phyloP scores from a whole-genome alignment of 2,888 invertebrate species.

The Acanthosepion lycidas region DNA sequence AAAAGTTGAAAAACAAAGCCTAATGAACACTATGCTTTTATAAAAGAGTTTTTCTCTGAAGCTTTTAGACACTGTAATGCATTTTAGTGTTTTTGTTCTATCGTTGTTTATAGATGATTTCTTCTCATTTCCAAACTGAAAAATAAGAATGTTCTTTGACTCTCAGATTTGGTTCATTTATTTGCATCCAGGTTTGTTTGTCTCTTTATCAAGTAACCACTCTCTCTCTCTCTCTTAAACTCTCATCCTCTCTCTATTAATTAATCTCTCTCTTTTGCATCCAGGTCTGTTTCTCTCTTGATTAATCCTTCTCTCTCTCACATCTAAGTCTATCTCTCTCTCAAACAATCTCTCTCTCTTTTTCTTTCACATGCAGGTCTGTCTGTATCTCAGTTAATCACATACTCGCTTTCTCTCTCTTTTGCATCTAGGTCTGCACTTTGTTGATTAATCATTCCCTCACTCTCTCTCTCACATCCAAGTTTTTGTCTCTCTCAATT shows the following conservation, averaged over 20 bases:
- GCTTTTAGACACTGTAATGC: constrained; percentile 18
- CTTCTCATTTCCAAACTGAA: not conserved
- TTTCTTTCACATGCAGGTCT: not conserved
- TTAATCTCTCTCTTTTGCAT: not conserved
- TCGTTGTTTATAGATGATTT: not conserved
- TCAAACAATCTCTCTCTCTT: not conserved
- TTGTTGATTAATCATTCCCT: not conserved
- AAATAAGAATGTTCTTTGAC: not conserved
- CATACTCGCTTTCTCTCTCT: not conserved
- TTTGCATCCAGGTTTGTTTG: not conserved
- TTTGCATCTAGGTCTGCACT: too few relatives aligned
- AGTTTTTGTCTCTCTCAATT: not conserved
- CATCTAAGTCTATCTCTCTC: not conserved
- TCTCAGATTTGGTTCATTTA: not conserved
- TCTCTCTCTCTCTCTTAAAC: not conserved
- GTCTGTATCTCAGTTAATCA: not conserved
- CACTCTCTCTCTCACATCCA: not conserved
- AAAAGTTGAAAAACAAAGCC: not conserved
- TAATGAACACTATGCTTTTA: not conserved
- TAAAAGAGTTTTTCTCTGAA: not conserved
- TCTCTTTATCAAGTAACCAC: not conserved
- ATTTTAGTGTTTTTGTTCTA: constrained; percentile 1
- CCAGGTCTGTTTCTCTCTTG: not conserved
- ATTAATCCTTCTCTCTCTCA: not conserved
- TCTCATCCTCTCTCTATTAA: not conserved